Conservation (phyloP, 2,113 vertebrate genomes). For the Leuciscus idus region DNA sequence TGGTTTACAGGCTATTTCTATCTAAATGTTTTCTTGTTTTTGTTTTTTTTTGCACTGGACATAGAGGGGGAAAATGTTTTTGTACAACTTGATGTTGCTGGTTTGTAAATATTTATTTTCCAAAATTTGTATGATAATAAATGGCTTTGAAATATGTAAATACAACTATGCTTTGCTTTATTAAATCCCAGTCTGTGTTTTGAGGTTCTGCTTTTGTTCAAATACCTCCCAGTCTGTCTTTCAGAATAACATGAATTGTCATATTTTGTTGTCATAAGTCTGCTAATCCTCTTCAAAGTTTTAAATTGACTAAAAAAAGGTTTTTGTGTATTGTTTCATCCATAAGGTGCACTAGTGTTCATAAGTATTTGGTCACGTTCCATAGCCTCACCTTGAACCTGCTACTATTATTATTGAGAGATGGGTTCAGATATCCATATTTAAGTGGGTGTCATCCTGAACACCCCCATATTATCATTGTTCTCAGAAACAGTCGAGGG, state of each 20-base stretch:
- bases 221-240: neutral
- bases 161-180: slow-evolving; percentile 29
- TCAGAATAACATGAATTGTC: neutral
- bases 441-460: neutral
- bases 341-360: neutral
- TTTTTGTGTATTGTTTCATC: neutral
- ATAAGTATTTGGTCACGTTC: neutral
- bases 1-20: slow-evolving; percentile 18
- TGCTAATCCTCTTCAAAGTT: neutral
- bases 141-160: slow-evolving; percentile 37
- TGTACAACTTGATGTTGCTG: slow-evolving; percentile 48
- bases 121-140: slow-evolving; percentile 49
- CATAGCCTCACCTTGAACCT: neutral
- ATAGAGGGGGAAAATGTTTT: slow-evolving; percentile 9
- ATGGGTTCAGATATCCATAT: slow-evolving; percentile 11
- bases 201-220: neutral
- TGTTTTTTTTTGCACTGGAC: slow-evolving; percentile 6
- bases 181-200: neutral
- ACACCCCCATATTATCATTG: slow-evolving; percentile 8
- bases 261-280: neutral
- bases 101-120: slow-evolving; percentile 59
- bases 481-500: slow-evolving; percentile 16
- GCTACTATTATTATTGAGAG: neutral
- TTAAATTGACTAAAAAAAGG: neutral
- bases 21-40: slow-evolving; percentile 2